A percentile compares a stretch with the other conserved stretches of the same genome.
Conservation (phyloP, 2,113 vertebrate genomes). For the Nerophis ophidion region DNA sequence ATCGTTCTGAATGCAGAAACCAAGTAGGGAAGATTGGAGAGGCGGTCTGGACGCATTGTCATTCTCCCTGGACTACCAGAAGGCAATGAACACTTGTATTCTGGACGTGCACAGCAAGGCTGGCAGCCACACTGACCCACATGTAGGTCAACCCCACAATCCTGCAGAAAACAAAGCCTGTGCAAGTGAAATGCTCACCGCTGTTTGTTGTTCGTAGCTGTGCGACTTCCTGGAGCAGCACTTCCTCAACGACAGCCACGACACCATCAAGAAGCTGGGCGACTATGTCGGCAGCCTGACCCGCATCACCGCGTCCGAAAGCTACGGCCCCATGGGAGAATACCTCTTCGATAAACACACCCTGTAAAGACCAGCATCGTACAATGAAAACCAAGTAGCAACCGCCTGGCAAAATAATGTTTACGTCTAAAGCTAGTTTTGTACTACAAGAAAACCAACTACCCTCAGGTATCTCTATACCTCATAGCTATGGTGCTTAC, state of each 20-base stretch:
- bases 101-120: conserved; percentile 60
- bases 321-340: conserved; percentile 63
- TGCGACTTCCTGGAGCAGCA: conserved; percentile 68
- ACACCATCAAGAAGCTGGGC: conserved; percentile 69
- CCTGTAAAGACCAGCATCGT: conserved; percentile 44
- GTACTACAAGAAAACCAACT: conserved; percentile 5
- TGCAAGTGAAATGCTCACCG: too few species aligned
- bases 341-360: conserved; percentile 75
- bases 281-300: conserved; percentile 61
- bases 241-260: conserved; percentile 66
- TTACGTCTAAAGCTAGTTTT: conserved; percentile 1
- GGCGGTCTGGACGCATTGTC: conserved; percentile 64
- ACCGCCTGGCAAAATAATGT: background rate
- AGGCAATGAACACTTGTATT: conserved; percentile 57
- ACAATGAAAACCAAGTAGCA: background rate
- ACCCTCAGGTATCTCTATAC: conserved; percentile 36
- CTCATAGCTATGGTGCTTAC: conserved; percentile 23
- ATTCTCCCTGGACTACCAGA: conserved; percentile 71
- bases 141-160: conserved; percentile 46
- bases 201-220: conserved; percentile 46
- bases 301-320: conserved; percentile 48
- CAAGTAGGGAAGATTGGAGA: conserved; percentile 65
- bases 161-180: too few species aligned
- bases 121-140: conserved; percentile 50
- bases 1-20: conserved; percentile 50